Evolutionary conservation across 2,888 invertebrate species (phyloP).

Genomic region (Subacronicta megacephala): DNA sequence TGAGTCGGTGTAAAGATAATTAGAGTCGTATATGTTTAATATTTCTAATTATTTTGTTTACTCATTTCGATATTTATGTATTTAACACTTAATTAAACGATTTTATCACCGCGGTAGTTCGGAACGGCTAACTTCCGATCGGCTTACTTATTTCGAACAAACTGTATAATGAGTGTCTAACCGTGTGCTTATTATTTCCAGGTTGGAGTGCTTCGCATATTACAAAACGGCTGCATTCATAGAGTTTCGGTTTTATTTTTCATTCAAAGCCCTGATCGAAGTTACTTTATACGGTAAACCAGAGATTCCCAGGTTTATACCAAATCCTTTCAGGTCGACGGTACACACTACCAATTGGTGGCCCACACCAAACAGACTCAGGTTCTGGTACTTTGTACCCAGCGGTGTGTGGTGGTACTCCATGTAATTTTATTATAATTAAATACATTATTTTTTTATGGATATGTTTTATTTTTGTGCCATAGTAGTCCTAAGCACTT

Average conservation of each 20-base stretch:
- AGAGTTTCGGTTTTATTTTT: slow-evolving; percentile 73
- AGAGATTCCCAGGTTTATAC: slow-evolving; percentile 47
- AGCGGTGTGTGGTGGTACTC: slow-evolving; percentile 4
- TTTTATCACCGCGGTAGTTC: too few relatives aligned
- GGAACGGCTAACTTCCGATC: too few relatives aligned
- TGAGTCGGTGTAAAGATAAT: too few relatives aligned
- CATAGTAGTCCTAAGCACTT: too few relatives aligned
- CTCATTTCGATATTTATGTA: too few relatives aligned
- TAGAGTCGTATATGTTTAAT: too few relatives aligned
- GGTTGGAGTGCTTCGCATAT: slow-evolving; percentile 71
- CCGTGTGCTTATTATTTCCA: slow-evolving; percentile 52
- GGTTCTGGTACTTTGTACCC: slow-evolving; percentile 7
- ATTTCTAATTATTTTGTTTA: too few relatives aligned
- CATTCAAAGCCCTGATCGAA: slow-evolving; percentile 67
- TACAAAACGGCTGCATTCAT: slow-evolving; percentile 72
- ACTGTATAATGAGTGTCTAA: too few relatives aligned
- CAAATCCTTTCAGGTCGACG: slow-evolving; percentile 58
- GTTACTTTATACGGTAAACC: slow-evolving; percentile 67
- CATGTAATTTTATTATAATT: slow-evolving; percentile 1
- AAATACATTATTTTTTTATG: not conserved
- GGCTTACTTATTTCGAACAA: too few relatives aligned
- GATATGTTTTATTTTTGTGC: too few relatives aligned
- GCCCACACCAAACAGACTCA: slow-evolving; percentile 38
- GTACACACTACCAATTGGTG: slow-evolving; percentile 63
- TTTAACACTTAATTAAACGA: too few relatives aligned